A percentile compares a stretch with the other conserved stretches of the same genome.
Evolutionary conservation across 2,113 vertebrate genomes (phyloP).

Genomic region (Ailuropoda melanoleuca): DNA sequence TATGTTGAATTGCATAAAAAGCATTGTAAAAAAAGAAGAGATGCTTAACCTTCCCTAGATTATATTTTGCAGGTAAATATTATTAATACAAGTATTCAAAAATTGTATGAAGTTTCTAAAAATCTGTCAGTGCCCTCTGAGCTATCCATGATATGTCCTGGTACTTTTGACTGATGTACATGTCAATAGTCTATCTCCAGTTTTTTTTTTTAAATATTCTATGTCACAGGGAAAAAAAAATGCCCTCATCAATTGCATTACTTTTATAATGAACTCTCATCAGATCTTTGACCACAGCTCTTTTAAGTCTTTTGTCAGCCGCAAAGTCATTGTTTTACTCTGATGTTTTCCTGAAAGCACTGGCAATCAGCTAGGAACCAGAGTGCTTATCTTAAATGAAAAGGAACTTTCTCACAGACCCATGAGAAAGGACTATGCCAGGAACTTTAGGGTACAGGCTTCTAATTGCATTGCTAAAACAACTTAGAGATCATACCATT

Average conservation of each 20-base stretch:
- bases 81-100: not conserved
- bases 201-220: not conserved
- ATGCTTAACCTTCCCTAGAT: not conserved
- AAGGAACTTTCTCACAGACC: not conserved
- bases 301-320: not conserved
- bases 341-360: not conserved
- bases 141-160: not conserved
- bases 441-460: not conserved
- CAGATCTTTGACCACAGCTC: not conserved
- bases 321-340: not conserved
- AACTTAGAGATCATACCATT: not conserved
- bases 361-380: not conserved
- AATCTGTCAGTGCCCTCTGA: not conserved
- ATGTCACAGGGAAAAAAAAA: not conserved
- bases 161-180: not conserved
- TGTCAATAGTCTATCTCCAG: not conserved
- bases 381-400: not conserved
- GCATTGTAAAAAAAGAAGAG: not conserved
- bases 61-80: not conserved
- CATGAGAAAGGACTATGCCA: not conserved
- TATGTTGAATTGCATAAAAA: not conserved
- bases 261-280: not conserved
- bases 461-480: not conserved
- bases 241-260: not conserved
- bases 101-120: not conserved